These are phyloP conservation scores for Cryptocephalus primarius DNA, from an alignment of 2,888 invertebrate species.

Conservation along the genomic window DNA sequence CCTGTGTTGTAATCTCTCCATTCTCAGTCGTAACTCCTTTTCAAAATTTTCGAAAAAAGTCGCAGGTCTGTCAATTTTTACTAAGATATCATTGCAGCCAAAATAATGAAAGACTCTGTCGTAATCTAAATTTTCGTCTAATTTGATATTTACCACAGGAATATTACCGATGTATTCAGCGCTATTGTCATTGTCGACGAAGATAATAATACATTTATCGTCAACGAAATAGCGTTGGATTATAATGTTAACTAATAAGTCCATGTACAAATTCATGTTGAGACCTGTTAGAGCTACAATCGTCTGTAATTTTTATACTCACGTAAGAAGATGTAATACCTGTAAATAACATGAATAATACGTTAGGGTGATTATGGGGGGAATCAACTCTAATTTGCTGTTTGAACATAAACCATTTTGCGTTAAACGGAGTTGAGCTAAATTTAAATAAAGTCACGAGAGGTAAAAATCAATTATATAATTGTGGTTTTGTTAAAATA, in stretches of 20 bases:
- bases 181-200: constrained; percentile 10
- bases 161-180: constrained; percentile 5
- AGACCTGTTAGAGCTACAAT: neutral
- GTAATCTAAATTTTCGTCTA: constrained; percentile 1
- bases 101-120: constrained; percentile 16
- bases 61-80: constrained; percentile 13
- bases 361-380: no score
- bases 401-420: no score
- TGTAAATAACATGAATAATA: no score
- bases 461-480: no score
- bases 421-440: no score
- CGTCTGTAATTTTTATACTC: no score
- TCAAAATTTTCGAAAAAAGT: constrained; percentile 16
- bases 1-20: constrained; percentile 16
- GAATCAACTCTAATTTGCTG: no score
- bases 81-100: constrained; percentile 22
- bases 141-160: constrained; percentile 1
- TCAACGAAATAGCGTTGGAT: constrained; percentile 13
- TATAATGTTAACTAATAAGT: constrained; percentile 11
- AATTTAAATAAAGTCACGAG: no score
- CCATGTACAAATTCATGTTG: constrained; percentile 7
- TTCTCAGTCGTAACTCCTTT: constrained; percentile 11
- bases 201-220: constrained; percentile 13
- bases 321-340: no score
- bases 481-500: no score